Conservation (phyloP, 1,140 invertebrate species). For the Araneus ventricosus region DNA sequence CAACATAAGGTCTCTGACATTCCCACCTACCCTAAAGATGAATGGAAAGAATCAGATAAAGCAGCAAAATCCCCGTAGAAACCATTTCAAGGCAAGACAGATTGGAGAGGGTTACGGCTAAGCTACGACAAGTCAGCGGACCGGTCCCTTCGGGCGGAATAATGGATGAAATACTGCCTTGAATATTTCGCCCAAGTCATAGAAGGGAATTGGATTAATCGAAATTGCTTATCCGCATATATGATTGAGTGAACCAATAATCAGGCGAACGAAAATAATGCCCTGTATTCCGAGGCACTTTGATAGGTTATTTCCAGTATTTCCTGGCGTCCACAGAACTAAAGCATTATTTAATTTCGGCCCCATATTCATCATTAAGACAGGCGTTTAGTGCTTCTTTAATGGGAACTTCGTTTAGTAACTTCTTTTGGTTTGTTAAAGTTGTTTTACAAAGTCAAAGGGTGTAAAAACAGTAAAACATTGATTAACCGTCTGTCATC, state of each 20-base stretch:
- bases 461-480: too few species aligned
- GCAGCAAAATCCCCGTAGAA: conserved; percentile 36
- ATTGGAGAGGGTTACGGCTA: neutral
- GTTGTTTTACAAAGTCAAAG: too few species aligned
- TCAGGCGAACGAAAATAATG: conserved; percentile 36
- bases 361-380: too few species aligned
- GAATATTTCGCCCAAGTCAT: conserved; percentile 43
- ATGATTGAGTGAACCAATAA: conserved; percentile 39
- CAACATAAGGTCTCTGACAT: conserved; percentile 1
- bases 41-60: conserved; percentile 45
- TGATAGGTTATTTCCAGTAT: conserved; percentile 19
- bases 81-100: neutral
- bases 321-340: neutral
- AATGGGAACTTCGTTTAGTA: too few species aligned
- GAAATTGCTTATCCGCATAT: neutral
- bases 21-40: conserved; percentile 44
- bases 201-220: conserved; percentile 31
- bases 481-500: too few species aligned
- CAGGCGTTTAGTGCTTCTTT: too few species aligned
- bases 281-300: neutral
- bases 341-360: too few species aligned
- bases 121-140: conserved; percentile 38
- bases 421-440: too few species aligned
- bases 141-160: conserved; percentile 10
- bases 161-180: conserved; percentile 41